Conservation (phyloP, 2,797 vertebrate species). For the Paguma larvata region DNA sequence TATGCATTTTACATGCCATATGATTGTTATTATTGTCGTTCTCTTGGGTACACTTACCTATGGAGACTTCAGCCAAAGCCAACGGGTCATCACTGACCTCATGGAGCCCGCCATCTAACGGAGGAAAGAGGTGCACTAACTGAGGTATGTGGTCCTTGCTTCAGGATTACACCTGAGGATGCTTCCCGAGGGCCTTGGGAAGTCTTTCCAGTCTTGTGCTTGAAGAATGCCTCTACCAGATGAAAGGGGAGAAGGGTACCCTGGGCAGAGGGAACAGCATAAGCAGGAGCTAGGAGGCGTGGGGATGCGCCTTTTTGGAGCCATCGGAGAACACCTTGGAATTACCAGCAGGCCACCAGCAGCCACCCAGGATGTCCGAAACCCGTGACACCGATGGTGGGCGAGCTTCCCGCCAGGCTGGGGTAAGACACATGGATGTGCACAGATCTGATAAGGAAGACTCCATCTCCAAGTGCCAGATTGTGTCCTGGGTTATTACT, state of each 20-base stretch:
- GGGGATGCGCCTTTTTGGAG: not conserved
- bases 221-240: not conserved
- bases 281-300: not conserved
- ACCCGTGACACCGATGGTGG: not conserved
- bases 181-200: not conserved
- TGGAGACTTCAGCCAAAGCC: not conserved
- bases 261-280: not conserved
- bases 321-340: fast-evolving
- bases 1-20: not conserved
- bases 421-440: not conserved
- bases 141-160: not conserved
- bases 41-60: not conserved
- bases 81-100: not conserved
- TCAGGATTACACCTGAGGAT: not conserved
- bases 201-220: not conserved
- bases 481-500: not conserved
- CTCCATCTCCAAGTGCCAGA: too few relatives aligned
- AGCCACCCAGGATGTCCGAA: not conserved
- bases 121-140: not conserved
- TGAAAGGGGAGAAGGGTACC: not conserved
- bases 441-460: not conserved
- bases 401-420: not conserved
- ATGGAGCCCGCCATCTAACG: not conserved
- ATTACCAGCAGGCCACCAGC: not conserved
- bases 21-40: not conserved